phyloP scores from a whole-genome alignment of 30 jellyfish, hydroid and myxozoan genomes.

The Catostylus mosaicus region DNA sequence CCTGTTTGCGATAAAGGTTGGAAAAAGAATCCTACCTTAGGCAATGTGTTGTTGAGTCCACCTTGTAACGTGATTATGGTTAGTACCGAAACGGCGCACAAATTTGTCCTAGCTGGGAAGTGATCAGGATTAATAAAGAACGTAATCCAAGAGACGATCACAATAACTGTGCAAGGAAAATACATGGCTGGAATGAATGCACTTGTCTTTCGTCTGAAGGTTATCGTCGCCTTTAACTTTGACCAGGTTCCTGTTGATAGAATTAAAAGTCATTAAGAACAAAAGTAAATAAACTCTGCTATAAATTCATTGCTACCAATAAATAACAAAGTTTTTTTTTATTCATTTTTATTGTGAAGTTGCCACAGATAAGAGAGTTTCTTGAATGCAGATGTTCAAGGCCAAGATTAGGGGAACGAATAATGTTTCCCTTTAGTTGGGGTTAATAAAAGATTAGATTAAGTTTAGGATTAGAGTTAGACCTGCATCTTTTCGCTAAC shows the following conservation, averaged over 20 bases:
- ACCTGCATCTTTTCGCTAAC: no score
- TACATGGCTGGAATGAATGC: conserved; percentile 91
- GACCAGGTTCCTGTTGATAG: conserved; percentile 86
- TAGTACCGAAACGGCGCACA: conserved; percentile 79
- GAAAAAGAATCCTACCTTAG: conserved; percentile 69
- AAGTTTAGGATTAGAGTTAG: no score
- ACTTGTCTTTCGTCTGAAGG: conserved; percentile 77
- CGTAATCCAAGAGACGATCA: conserved; percentile 89
- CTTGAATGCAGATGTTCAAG: no score
- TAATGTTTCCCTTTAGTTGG: no score
- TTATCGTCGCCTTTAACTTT: conserved; percentile 57
- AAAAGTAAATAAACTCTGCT: no score
- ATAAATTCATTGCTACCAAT: no score
- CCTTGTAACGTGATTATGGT: conserved; percentile 89
- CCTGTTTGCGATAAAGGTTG: not conserved
- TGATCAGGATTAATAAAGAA: conserved; percentile 85
- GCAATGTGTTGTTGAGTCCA: conserved; percentile 81
- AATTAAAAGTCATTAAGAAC: not conserved
- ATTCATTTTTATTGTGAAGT: no score
- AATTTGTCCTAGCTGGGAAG: conserved; percentile 91
- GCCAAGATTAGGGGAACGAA: no score
- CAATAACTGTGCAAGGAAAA: conserved; percentile 90
- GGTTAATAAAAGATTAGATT: no score
- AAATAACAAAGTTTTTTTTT: no score
- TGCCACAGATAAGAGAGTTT: no score